Conservation (phyloP, 2,888 invertebrate genomes). For the Acleris holmiana region DNA sequence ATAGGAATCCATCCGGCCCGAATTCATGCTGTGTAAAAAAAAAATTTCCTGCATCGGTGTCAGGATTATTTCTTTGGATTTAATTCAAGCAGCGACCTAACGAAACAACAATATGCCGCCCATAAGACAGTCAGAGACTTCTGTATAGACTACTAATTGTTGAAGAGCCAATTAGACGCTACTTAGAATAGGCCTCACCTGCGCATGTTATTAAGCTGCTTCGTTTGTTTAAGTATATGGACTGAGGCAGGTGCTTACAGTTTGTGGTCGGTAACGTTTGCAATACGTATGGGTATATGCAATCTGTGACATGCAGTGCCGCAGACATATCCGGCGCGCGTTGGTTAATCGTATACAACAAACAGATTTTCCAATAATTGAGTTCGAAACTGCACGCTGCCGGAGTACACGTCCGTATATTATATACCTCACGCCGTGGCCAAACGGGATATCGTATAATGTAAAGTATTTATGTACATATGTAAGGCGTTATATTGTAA, state of each 20-base stretch:
- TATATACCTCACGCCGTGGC: neutral
- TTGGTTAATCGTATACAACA: conserved; percentile 44
- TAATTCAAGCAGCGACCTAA: conserved; percentile 9
- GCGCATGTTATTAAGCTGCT: conserved; percentile 23
- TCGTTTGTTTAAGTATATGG: conserved; percentile 19
- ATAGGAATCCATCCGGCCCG: conserved; percentile 27
- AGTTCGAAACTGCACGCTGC: conserved; percentile 48
- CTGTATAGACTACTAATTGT: conserved; percentile 22
- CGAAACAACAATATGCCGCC: conserved; percentile 3
- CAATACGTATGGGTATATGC: conserved; percentile 22
- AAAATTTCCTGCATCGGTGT: conserved; percentile 20
- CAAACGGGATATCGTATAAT: no score
- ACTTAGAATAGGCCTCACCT: conserved; percentile 11
- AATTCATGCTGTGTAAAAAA: conserved; percentile 31
- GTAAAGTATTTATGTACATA: no score
- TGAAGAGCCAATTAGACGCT: conserved; percentile 25
- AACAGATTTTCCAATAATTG: conserved; percentile 65
- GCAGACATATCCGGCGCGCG: conserved; percentile 29
- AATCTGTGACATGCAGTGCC: conserved; percentile 31
- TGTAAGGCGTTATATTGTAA: no score
- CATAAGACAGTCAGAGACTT: conserved; percentile 17
- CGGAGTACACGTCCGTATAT: conserved; percentile 8
- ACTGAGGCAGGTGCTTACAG: conserved; percentile 12
- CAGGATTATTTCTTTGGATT: conserved; percentile 14
- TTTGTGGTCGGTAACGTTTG: conserved; percentile 7